Evolutionary conservation across 2,797 vertebrate genomes (phyloP).

Genomic region (Danio kyathit): DNA sequence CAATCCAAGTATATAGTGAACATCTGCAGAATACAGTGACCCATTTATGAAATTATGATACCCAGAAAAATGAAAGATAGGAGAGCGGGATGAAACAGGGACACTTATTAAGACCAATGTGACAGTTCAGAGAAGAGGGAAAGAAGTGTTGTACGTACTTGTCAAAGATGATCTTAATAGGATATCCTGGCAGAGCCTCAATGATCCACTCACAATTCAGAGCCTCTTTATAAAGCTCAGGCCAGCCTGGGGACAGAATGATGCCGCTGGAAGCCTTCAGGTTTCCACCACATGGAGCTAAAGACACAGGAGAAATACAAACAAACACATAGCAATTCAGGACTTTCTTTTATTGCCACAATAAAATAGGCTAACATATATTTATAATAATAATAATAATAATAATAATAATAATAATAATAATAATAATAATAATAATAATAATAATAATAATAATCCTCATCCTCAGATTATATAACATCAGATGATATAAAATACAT

Average conservation of each 20-base stretch:
- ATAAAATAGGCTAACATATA: neutral
- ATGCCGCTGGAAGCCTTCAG: constrained; percentile 93
- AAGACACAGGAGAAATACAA: neutral
- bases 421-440: too few species aligned
- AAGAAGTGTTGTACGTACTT: constrained; percentile 81
- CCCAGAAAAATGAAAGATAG: neutral
- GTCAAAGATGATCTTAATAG: constrained; percentile 99
- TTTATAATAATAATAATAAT: too few species aligned
- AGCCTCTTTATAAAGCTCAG: constrained; percentile 99
- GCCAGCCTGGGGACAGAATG: constrained; percentile 98
- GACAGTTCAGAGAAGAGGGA: constrained; percentile 16
- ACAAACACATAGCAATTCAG: neutral
- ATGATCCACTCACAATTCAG: constrained; percentile 98
- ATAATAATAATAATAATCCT: too few species aligned
- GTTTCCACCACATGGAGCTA: constrained; percentile 96
- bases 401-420: too few species aligned
- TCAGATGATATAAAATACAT: too few species aligned
- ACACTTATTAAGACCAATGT: neutral
- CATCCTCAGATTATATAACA: too few species aligned
- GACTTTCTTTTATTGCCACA: neutral
- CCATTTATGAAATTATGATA: constrained; percentile 20
- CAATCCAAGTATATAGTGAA: neutral
- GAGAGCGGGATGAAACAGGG: neutral
- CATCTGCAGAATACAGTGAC: constrained; percentile 11
- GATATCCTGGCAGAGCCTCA: constrained; percentile 96